Evolutionary conservation across 1,140 invertebrate genomes (phyloP).

Genomic region (Drosophila nasuta): DNA sequence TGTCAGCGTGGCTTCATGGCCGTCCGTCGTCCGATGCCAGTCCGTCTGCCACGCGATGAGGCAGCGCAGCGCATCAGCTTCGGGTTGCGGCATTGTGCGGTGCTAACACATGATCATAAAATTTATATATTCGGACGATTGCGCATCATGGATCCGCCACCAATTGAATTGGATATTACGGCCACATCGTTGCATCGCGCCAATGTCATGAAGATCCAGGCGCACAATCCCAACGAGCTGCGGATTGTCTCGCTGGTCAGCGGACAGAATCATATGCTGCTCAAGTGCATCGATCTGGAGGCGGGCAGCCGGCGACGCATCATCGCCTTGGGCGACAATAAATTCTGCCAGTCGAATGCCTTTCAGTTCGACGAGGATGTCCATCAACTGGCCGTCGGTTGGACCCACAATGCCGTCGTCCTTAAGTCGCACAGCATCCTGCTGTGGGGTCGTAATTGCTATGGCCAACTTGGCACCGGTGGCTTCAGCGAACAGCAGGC

Average conservation of each 20-base stretch:
- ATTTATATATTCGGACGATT: conserved; percentile 77
- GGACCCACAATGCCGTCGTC: conserved; percentile 90
- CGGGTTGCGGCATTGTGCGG: conserved; percentile 89
- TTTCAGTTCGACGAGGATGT: conserved; percentile 83
- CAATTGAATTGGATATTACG: conserved; percentile 73
- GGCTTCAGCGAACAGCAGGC: conserved; percentile 59
- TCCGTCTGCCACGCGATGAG: conserved; percentile 73
- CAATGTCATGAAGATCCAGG: conserved; percentile 69
- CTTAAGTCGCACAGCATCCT: conserved; percentile 87
- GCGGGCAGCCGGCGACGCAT: conserved; percentile 75
- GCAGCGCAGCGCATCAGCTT: conserved; percentile 85
- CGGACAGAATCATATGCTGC: conserved; percentile 91
- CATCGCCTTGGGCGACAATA: conserved; percentile 91
- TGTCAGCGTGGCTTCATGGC: conserved; percentile 85
- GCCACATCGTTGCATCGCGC: conserved; percentile 70
- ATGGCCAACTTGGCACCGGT: conserved; percentile 89
- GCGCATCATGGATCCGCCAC: conserved; percentile 68
- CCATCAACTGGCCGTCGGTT: conserved; percentile 87
- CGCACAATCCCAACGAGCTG: conserved; percentile 64
- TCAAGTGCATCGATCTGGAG: conserved; percentile 84
- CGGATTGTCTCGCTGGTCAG: conserved; percentile 85
- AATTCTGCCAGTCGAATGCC: conserved; percentile 87
- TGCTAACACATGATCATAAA: conserved; percentile 87
- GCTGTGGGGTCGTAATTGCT: conserved; percentile 92
- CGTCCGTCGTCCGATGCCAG: conserved; percentile 84